Evolutionary conservation across 2,888 invertebrate genomes (phyloP), one percentile per base, ranked within the genome.

Genomic region (Aphrophora alni): DNA sequence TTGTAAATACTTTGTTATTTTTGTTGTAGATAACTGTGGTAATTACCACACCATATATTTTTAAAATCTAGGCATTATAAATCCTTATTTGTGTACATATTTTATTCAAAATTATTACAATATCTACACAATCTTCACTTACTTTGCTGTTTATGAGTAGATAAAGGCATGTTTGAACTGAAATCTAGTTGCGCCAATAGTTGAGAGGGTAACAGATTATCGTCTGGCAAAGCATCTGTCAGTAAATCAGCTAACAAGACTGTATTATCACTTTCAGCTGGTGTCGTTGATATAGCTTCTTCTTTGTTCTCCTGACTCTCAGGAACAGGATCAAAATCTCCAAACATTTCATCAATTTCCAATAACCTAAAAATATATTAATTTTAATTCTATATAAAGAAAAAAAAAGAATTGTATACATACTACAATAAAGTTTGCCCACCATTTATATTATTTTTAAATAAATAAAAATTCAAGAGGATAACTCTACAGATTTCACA

Each of bases 181-280:
- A 59, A 59, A 21, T 59, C 21, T 59, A 75, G 72, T 68, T 81
- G 82, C 38, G 83, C 78, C 5, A 85, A 78, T 28, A 85, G 81
- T 75, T 85, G 85, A 25, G 84, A 84, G 0, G 85, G 85, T n/a
- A 84, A 75, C 51, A 84, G 83, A 38, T 80, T 80, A 26, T 81
- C 76, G 17, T 78, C 76, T 26, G 77, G 78, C 24, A 75, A 38
- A 17, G 83, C 79, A 33, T 83, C 82, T 26, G 80, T 78, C 25
- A 84, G 59, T 69, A 83, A 59, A 38, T 83, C 80, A 17, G 80
- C 82, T 68, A 82, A 71, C 5, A 78, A 75, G 12, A 72, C 71
- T 8, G 74, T 59, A 28, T 78, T 72, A 26, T 78, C 74, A n/a
- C 10, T 59, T 14, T 59, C 59, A 21, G 59, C 25, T 21, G n/a